Base-by-base conservation (phyloP, 2,888 invertebrate genomes). In the Gandaritis pyraliata region DNA sequence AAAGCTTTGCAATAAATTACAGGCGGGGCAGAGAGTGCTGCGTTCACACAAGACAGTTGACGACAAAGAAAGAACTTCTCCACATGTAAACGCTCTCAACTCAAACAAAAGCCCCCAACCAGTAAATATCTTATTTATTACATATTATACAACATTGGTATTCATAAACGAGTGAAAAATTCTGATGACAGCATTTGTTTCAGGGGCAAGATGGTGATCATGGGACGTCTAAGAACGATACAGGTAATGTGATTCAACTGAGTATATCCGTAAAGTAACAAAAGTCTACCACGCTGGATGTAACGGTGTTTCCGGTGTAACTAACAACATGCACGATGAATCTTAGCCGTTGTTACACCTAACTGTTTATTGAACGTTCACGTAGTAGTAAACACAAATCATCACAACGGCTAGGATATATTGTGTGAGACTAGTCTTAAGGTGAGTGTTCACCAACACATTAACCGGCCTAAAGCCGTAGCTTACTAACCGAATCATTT, bases 11-110 rank as follows among this genome's bases (percentile, higher is more conserved):
- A 70, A 73, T 77, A 73, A 80, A 76, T 78, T 80, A 73, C 82
- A 90, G 90, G 82, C 88, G 73, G 92, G 89, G 69, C 92, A 92
- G 79, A 86, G 92, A 76, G 92, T 93, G 71, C 87, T 93, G 68
- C 89, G 93, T 87, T 94, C 88, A 82, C 94, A 77, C 89, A 93
- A 76, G 88, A 95, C 87, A 85, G 94, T 79, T 91, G 95, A 87
- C 87, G 90, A 89, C 66, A 93, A 83, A 88, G 93, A 86, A 66
- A 80, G 87, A 77, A 85, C 83, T 58, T 90, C 89, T 70, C 89
- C 90, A 55, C 86, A 86, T 71, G 80, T 81, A 61, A 85, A 83
- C 71, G 74, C 82, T 50, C 81, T 87, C 75, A 85, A 80, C 78
- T 81, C 86, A 65, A 85, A 85, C 81, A 91, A 90, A 82, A 91